phyloP scores from a whole-genome alignment of 1,140 invertebrate species.

The Euura saliciscinereae region DNA sequence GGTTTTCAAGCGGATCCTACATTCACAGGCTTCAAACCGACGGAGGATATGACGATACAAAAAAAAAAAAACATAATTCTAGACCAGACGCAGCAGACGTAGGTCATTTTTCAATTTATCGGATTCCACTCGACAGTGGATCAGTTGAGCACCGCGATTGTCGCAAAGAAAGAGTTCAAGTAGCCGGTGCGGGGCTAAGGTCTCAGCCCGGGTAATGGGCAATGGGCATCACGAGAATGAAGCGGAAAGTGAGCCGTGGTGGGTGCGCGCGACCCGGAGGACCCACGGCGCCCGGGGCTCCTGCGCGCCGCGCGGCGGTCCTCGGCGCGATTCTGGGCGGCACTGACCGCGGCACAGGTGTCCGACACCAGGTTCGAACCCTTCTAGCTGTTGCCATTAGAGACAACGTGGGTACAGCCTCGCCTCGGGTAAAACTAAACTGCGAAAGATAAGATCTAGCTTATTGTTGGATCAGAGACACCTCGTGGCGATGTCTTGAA shows the following conservation, averaged over 20 bases:
- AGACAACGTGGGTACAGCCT: not conserved
- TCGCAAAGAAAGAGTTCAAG: slow-evolving; percentile 10
- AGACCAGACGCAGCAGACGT: too few species aligned
- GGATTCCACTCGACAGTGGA: not conserved
- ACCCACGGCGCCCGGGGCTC: slow-evolving; percentile 9
- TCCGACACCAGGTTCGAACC: slow-evolving; percentile 28
- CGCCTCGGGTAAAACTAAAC: too few species aligned
- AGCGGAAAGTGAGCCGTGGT: slow-evolving; percentile 41
- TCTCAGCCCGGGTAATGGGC: slow-evolving; percentile 2
- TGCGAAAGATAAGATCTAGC: too few species aligned
- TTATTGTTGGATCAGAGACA: too few species aligned
- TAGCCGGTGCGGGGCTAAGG: slow-evolving; percentile 10
- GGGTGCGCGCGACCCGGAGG: slow-evolving; percentile 14
- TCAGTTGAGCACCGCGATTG: not conserved
- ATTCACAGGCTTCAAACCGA: too few species aligned
- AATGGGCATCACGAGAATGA: slow-evolving; percentile 31
- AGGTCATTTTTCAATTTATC: too few species aligned
- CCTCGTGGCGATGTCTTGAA: not conserved
- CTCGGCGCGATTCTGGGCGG: slow-evolving; percentile 41
- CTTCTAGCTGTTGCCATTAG: not conserved
- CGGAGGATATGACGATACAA: too few species aligned
- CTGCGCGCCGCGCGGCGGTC: slow-evolving; percentile 24
- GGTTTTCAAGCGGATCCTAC: slow-evolving; percentile 37
- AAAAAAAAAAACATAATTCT: too few species aligned
- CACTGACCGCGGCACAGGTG: slow-evolving; percentile 37